Evolutionary conservation across 2,888 invertebrate genomes (phyloP).

Genomic region (Parasteatoda lunata): DNA sequence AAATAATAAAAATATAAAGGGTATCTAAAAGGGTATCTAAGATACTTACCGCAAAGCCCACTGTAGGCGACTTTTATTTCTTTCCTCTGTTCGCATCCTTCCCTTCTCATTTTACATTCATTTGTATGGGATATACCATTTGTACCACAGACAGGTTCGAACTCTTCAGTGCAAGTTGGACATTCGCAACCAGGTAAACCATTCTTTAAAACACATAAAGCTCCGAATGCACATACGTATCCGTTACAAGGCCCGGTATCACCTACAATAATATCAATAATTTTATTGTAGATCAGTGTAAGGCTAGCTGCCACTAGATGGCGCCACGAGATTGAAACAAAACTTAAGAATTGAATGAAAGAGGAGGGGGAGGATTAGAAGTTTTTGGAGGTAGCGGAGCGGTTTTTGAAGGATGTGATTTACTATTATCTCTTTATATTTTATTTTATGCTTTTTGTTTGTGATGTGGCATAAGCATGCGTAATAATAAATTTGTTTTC

Average conservation of each 20-base stretch:
- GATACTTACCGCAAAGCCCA: slow-evolving; percentile 88
- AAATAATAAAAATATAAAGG: too few species aligned
- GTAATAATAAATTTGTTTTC: too few species aligned
- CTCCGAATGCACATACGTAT: slow-evolving; percentile 84
- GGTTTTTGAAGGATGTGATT: too few species aligned
- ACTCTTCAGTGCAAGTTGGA: slow-evolving; percentile 87
- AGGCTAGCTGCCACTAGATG: too few species aligned
- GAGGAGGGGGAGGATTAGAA: too few species aligned
- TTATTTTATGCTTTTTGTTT: too few species aligned
- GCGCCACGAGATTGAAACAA: too few species aligned
- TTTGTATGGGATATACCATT: slow-evolving; percentile 78
- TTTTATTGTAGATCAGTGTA: background rate
- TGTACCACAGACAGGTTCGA: slow-evolving; percentile 87
- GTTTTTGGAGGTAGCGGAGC: too few species aligned
- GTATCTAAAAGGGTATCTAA: background rate
- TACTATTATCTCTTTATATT: too few species aligned
- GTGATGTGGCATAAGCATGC: too few species aligned
- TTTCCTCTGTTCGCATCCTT: slow-evolving; percentile 84
- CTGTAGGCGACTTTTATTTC: slow-evolving; percentile 85
- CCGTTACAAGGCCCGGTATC: slow-evolving; percentile 76
- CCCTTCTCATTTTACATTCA: slow-evolving; percentile 86
- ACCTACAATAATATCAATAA: slow-evolving; percentile 65
- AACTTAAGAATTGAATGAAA: too few species aligned
- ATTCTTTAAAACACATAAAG: slow-evolving; percentile 81
- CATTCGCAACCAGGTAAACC: slow-evolving; percentile 87